phyloP scores from a whole-genome alignment of 92 coral and sea anemone species.

The Bergia puertoricense region DNA sequence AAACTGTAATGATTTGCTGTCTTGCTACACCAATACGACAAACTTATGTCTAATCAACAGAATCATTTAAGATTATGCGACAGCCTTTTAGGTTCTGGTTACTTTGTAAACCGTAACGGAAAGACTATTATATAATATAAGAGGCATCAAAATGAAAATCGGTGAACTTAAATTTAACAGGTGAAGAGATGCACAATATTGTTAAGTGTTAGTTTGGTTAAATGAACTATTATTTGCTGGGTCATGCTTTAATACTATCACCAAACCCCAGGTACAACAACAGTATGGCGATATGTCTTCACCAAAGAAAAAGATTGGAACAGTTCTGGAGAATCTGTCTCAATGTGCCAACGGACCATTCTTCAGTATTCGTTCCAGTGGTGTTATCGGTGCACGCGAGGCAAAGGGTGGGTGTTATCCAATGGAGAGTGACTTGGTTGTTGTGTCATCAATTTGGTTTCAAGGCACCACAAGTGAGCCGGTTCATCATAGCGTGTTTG shows the following conservation, averaged over 20 bases:
- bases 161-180: background rate
- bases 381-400: slow-evolving; percentile 32
- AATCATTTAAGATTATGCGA: background rate
- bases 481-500: slow-evolving; percentile 19
- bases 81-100: background rate
- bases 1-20: too few species aligned
- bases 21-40: too few species aligned
- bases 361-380: slow-evolving; percentile 39
- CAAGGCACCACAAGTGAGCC: slow-evolving; percentile 12
- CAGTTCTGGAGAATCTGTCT: slow-evolving; percentile 16
- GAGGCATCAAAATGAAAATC: background rate
- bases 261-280: background rate
- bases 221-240: background rate
- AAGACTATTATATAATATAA: background rate
- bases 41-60: too few species aligned
- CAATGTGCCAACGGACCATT: slow-evolving; percentile 29
- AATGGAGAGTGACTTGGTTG: slow-evolving; percentile 55
- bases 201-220: background rate
- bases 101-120: background rate
- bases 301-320: background rate
- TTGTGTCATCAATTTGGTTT: slow-evolving; percentile 11
- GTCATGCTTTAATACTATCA: background rate
- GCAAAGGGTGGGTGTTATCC: slow-evolving; percentile 40
- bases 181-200: background rate
- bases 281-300: background rate